Evolutionary conservation across 2,797 vertebrate genomes (phyloP), one percentile per base, ranked within the genome.

Genomic region (Microctenopoma steveboyesi): DNA sequence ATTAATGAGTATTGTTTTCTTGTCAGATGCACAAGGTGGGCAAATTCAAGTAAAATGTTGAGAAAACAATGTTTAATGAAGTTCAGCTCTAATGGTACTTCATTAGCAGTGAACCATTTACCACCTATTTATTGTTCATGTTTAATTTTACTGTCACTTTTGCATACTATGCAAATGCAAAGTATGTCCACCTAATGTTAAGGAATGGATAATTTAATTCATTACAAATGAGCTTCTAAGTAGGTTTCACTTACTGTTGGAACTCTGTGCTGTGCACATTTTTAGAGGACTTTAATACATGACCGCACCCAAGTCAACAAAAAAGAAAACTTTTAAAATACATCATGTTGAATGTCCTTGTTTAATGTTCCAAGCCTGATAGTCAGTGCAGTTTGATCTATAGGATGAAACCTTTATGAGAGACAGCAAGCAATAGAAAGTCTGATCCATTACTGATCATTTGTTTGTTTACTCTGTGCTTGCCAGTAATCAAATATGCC

Each of bases 401-500:
- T 14, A 4, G 28, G 15, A 57, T 74, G 37, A 5, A 28, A 16
- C 48, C 37, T 49, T 80, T 51, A 4, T 15, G 12, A 42, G 15
- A 35, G 42, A 49, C 69, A 47, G 59, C 67, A 10, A 56, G 35
- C 54, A 28, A 1, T 4, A 25, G 46, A 53, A 18, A 68, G 50
- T 12, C 59, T 39, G 47, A 76, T 78, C 66, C 64, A 72, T 74
- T 55, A 46, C 66, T 56, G 35, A 64, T 45, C 47, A 28, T 53
- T 37, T 55, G 47, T 71, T 77, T 58, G 43, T 73, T 69, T 49
- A 22, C 40, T 66, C 18, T 46, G 57, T 50, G 46, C 54, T n/a
- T 37, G 30, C 49, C 35, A 35, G 55, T 74, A 35, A 74, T 81
- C 63, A 74, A 72, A 78, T 48, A 42, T 28, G 69, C 73, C 67